These are phyloP conservation scores for Pica pica DNA, from an alignment of 2,113 vertebrate genomes.

Conservation along the genomic window DNA sequence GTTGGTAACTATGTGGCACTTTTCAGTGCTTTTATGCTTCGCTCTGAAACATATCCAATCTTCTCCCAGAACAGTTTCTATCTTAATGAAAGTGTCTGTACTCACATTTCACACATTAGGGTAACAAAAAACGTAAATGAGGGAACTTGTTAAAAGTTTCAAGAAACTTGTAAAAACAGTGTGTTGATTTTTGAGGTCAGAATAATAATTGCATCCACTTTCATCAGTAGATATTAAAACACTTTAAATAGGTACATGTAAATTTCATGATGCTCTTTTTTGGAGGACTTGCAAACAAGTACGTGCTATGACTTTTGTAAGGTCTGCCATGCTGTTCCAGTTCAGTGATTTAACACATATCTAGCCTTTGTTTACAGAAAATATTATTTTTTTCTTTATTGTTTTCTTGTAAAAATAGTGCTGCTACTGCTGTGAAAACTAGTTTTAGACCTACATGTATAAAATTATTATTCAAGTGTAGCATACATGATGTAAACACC, in stretches of 20 bases:
- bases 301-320: not conserved
- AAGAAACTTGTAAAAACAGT: not conserved
- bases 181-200: not conserved
- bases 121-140: not conserved
- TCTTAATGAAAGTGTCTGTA: not conserved
- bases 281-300: not conserved
- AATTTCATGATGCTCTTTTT: not conserved
- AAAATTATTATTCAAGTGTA: not conserved
- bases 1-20: not conserved
- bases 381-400: not conserved
- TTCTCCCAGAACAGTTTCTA: not conserved
- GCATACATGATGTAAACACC: not conserved
- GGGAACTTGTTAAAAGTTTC: not conserved
- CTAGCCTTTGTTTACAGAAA: not conserved
- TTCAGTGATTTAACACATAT: not conserved
- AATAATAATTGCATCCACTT: not conserved
- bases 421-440: not conserved
- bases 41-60: not conserved
- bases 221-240: not conserved
- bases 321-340: not conserved
- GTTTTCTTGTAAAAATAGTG: not conserved
- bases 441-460: not conserved
- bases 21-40: not conserved
- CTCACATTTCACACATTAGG: not conserved
- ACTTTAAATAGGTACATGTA: not conserved